Percentiles rank a stretch among this genome's conserved stretches.
Evolutionary conservation across 2,113 vertebrate species (phyloP).

Genomic region (Tonatia bakeri): DNA sequence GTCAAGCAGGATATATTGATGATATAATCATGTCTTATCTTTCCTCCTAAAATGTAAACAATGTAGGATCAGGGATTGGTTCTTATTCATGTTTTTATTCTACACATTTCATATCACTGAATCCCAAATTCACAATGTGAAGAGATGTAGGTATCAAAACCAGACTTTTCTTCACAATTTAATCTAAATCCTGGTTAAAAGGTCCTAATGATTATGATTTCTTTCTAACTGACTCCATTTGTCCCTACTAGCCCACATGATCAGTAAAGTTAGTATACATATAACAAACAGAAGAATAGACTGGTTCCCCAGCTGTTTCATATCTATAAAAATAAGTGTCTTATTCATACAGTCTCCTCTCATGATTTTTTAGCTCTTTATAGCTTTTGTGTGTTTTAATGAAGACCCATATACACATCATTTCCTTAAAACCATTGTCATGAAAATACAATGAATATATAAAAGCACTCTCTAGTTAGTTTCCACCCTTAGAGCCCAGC

Average conservation of each 20-base stretch:
- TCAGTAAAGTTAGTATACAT: neutral
- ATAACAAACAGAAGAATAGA: neutral
- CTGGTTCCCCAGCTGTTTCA: neutral
- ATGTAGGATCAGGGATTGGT: neutral
- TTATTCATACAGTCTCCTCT: neutral
- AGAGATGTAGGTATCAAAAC: neutral
- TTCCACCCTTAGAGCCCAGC: neutral
- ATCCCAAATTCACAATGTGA: slow-evolving; percentile 6
- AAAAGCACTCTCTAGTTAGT: neutral
- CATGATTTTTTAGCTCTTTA: neutral
- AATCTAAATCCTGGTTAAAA: neutral
- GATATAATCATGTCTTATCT: neutral
- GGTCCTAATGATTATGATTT: neutral
- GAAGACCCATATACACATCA: neutral
- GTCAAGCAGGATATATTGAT: neutral
- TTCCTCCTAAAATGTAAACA: neutral
- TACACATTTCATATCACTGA: neutral
- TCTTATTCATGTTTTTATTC: neutral
- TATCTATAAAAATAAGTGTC: neutral
- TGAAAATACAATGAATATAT: slow-evolving; percentile 8
- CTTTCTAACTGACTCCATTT: neutral
- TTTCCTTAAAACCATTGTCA: slow-evolving; percentile 17
- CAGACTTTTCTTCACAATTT: neutral
- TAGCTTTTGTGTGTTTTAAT: neutral
- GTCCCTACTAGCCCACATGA: neutral